Evolutionary conservation across 2,797 vertebrate genomes (phyloP).

Genomic region (Gouania willdenowi): DNA sequence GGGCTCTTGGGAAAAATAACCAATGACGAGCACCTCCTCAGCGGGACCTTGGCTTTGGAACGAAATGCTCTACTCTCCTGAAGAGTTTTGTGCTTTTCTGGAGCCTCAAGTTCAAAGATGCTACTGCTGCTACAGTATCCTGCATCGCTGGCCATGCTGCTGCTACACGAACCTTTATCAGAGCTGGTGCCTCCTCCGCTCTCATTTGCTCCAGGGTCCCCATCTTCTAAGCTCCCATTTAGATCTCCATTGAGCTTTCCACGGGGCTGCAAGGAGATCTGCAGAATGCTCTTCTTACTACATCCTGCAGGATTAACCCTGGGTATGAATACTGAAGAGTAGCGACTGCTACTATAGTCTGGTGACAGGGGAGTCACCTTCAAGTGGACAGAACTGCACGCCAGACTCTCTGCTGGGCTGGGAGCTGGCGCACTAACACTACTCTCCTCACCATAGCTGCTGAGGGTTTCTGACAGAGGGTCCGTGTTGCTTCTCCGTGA

Average conservation of each 20-base stretch:
- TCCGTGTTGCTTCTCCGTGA: conserved; percentile 90
- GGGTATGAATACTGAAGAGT: conserved; percentile 73
- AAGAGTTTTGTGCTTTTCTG: conserved; percentile 69
- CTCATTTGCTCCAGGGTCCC: conserved; percentile 48
- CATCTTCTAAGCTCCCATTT: conserved; percentile 64
- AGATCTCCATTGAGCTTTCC: conserved; percentile 60
- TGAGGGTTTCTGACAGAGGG: conserved; percentile 82
- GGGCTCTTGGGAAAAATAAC: conserved; percentile 92
- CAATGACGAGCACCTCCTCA: conserved; percentile 91
- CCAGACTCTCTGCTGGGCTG: conserved; percentile 66
- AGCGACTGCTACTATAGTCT: conserved; percentile 68
- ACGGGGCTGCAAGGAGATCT: conserved; percentile 85
- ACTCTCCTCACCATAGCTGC: conserved; percentile 77
- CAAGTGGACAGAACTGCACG: conserved; percentile 76
- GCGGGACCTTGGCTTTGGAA: conserved; percentile 75
- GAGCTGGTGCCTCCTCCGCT: conserved; percentile 42
- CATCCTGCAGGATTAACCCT: conserved; percentile 62
- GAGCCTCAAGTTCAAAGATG: conserved; percentile 79
- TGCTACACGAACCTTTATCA: conserved; percentile 67
- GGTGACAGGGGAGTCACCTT: conserved; percentile 81
- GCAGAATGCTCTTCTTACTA: conserved; percentile 83
- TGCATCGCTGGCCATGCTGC: conserved; percentile 74
- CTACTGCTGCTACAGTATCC: conserved; percentile 77
- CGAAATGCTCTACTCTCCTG: conserved; percentile 59
- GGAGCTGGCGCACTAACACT: conserved; percentile 56